Conservation (phyloP, 2,888 invertebrate species). For the Willowsia nigromaculata region DNA sequence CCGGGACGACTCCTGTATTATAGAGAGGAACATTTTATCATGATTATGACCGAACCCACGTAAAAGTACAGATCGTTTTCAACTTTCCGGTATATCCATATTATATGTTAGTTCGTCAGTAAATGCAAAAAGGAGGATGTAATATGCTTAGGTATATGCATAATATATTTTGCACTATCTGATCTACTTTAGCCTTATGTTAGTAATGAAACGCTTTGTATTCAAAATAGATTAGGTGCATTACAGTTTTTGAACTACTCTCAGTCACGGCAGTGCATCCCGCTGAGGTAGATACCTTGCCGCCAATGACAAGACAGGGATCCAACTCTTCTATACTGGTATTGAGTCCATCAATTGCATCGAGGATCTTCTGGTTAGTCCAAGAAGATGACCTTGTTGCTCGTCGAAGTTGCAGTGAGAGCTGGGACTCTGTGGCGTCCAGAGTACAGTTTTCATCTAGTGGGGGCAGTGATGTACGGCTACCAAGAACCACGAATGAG, state of each 20-base stretch:
- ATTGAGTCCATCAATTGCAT: slow-evolving; percentile 64
- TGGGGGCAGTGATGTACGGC: slow-evolving; percentile 55
- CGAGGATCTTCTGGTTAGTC: slow-evolving; percentile 68
- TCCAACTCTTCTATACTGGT: slow-evolving; percentile 55
- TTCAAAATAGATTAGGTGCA: slow-evolving; percentile 1
- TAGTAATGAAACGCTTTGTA: not conserved
- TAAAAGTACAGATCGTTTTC: not conserved
- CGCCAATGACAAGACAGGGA: slow-evolving; percentile 58
- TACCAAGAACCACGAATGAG: slow-evolving; percentile 53
- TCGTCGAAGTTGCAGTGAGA: slow-evolving; percentile 51
- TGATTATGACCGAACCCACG: not conserved
- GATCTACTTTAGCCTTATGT: not conserved
- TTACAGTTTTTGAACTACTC: slow-evolving; percentile 22
- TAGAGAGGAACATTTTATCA: slow-evolving; percentile 19
- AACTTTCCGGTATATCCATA: not conserved
- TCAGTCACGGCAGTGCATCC: not conserved
- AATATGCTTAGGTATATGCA: not conserved
- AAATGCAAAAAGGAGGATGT: not conserved
- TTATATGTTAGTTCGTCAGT: not conserved
- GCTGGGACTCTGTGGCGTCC: slow-evolving; percentile 57
- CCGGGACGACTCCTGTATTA: slow-evolving; percentile 56
- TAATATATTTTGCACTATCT: slow-evolving; percentile 1
- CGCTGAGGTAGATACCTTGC: not conserved
- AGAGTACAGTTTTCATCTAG: slow-evolving; percentile 54
- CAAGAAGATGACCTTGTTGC: slow-evolving; percentile 63